Evolutionary conservation across 2,888 invertebrate species (phyloP).

Genomic region (Autographa pulchrina): DNA sequence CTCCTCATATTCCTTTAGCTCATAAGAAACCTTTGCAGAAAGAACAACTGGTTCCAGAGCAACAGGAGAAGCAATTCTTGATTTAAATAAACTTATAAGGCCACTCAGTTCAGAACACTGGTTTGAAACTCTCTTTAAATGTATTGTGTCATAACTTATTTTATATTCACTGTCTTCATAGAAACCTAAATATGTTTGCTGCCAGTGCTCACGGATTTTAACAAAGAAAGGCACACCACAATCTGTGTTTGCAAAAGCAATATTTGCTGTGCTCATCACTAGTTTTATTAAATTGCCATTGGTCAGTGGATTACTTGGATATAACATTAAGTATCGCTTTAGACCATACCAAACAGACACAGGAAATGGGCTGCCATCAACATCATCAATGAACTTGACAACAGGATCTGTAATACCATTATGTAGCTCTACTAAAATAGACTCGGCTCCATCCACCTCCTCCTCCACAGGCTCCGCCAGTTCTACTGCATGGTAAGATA

Average conservation of each 20-base stretch:
- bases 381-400: slow-evolving; percentile 80
- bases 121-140: slow-evolving; percentile 94
- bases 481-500: slow-evolving; percentile 77
- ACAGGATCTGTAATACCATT: slow-evolving; percentile 82
- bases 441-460: slow-evolving; percentile 85
- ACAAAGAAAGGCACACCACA: slow-evolving; percentile 96
- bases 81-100: slow-evolving; percentile 96
- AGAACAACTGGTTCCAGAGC: slow-evolving; percentile 91
- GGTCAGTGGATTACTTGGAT: slow-evolving; percentile 90
- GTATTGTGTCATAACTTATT: slow-evolving; percentile 97
- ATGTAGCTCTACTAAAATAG: slow-evolving; percentile 85
- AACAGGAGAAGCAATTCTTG: slow-evolving; percentile 93
- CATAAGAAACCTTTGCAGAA: slow-evolving; percentile 94
- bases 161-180: slow-evolving; percentile 93
- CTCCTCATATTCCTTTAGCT: slow-evolving; percentile 90
- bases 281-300: slow-evolving; percentile 94
- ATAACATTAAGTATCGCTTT: slow-evolving; percentile 94
- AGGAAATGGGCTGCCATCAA: slow-evolving; percentile 87
- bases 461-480: slow-evolving; percentile 64
- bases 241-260: slow-evolving; percentile 94
- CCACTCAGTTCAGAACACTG: slow-evolving; percentile 95
- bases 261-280: slow-evolving; percentile 94
- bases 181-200: slow-evolving; percentile 94
- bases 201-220: slow-evolving; percentile 95
- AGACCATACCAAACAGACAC: slow-evolving; percentile 94